phyloP scores from a whole-genome alignment of 2,797 vertebrate genomes.

The Schizopygopsis malacanthus region DNA sequence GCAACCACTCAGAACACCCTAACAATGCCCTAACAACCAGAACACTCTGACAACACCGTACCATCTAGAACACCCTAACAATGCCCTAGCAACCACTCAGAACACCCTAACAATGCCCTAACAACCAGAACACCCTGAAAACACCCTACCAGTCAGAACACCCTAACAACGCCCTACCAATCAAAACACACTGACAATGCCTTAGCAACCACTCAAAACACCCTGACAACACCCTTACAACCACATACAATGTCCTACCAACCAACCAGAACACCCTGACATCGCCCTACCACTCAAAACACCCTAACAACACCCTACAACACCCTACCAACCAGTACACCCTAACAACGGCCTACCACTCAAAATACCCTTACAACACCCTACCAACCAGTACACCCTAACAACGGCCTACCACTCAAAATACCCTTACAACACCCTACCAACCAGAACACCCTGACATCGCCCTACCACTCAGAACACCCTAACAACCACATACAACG shows the following conservation, averaged over 20 bases:
- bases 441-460: neutral
- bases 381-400: neutral
- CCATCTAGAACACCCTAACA: neutral
- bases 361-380: neutral
- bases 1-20: neutral
- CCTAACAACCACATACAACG: neutral
- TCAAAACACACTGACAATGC: too few relatives aligned
- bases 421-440: neutral
- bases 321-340: neutral
- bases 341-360: neutral
- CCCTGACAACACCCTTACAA: too few relatives aligned
- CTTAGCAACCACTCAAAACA: too few relatives aligned
- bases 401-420: neutral
- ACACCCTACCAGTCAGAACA: too few relatives aligned
- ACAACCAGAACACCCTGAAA: neutral
- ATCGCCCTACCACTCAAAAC: neutral
- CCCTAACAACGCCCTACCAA: too few relatives aligned
- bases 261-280: neutral
- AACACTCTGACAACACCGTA: neutral
- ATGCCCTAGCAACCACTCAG: neutral
- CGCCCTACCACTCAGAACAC: neutral
- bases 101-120: neutral
- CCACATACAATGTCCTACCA: too few relatives aligned
- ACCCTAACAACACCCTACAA: neutral
- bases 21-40: rapidly evolving